Evolutionary conservation across 1,140 invertebrate species (phyloP).

Genomic region (Alviniconcha marisindica): DNA sequence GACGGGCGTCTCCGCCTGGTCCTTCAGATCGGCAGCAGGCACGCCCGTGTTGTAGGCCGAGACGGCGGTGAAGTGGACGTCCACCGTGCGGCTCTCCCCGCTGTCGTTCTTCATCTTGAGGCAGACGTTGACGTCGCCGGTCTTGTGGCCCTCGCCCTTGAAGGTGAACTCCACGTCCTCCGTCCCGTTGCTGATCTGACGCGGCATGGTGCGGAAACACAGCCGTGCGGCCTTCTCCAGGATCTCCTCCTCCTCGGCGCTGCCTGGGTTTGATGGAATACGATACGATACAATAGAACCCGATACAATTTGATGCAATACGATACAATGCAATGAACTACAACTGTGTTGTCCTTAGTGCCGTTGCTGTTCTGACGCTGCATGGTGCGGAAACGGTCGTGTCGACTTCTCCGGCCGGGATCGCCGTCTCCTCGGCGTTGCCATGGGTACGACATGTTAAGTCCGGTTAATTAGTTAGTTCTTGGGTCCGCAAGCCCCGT

Average conservation of each 20-base stretch:
- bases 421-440: no score
- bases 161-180: conserved; percentile 63
- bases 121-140: conserved; percentile 58
- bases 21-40: conserved; percentile 62
- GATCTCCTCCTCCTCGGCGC: conserved; percentile 50
- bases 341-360: no score
- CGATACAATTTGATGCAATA: no score
- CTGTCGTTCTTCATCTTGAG: conserved; percentile 60
- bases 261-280: no score
- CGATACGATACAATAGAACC: no score
- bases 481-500: no score
- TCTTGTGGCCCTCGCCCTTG: conserved; percentile 55
- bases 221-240: conserved; percentile 53
- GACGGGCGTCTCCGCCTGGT: conserved; percentile 49
- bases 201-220: conserved; percentile 48
- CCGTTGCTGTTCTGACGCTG: no score
- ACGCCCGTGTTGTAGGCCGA: conserved; percentile 70
- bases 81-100: conserved; percentile 55
- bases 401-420: no score
- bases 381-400: no score
- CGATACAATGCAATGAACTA: no score
- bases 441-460: no score
- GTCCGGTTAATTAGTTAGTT: no score
- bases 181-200: conserved; percentile 33
- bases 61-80: conserved; percentile 58